Evolutionary conservation across 2,888 invertebrate genomes (phyloP).

Genomic region (Eutolmus rufibarbis): DNA sequence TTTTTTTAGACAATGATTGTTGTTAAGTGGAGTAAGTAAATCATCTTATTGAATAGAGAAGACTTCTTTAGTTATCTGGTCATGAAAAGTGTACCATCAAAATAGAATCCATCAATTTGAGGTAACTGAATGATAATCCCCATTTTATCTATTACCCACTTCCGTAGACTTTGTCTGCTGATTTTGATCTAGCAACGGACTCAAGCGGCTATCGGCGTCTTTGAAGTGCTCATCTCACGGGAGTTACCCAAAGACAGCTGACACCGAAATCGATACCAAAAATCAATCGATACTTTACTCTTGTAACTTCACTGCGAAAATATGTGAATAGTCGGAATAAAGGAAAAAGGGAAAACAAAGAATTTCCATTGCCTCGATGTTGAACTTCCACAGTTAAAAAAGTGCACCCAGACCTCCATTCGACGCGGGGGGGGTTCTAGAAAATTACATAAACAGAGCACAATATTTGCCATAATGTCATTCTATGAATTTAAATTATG

Average conservation of each 20-base stretch:
- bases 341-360: background rate
- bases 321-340: background rate
- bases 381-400: background rate
- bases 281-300: background rate
- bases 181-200: background rate
- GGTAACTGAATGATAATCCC: background rate
- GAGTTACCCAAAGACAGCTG: background rate
- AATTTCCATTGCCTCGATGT: background rate
- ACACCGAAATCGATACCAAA: background rate
- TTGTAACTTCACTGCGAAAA: background rate
- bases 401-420: background rate
- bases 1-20: background rate
- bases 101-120: background rate
- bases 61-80: background rate
- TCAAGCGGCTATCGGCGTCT: background rate
- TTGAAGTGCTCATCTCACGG: background rate
- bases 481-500: background rate
- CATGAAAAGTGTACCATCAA: background rate
- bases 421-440: background rate
- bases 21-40: background rate
- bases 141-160: background rate
- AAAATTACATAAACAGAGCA: background rate
- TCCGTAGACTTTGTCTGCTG: background rate
- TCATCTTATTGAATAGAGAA: background rate
- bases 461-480: background rate